Base-by-base conservation (phyloP, 2,797 vertebrate genomes). In the Cetoscarus ocellatus region DNA sequence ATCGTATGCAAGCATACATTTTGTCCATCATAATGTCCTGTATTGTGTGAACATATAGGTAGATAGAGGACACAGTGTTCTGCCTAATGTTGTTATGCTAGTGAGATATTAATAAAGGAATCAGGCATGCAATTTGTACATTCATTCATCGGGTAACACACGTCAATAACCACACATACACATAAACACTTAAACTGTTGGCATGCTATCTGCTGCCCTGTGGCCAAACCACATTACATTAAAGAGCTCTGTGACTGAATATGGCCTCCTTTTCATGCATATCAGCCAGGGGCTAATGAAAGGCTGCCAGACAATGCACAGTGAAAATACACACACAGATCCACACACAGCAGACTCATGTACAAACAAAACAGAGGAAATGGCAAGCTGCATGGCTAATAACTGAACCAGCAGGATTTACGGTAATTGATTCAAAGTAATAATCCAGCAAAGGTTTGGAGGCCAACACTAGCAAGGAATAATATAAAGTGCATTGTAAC, bases 241-340 rank as follows among this genome's bases (percentile, higher is more conserved):
- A 63, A 62, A 75, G 42, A 45, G 68, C 57, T 73, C 42, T 62
- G 72, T 45, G 67, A 77, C 52, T 58, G 45, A 48, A 53, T 55
- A 15, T 63, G 62, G 59, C 63, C 64, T 61, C 59, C 40, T 65
- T 74, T 82, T 79, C 55, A 70, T 49, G 58, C 60, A 73, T 43
- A 72, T 75, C 50, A 73, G 67, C 61, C 70, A 56, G 42, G 64
- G 57, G 61, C 61, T 66, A 70, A 75, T 62, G 67, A 77, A 71
- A 14, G 48, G 51, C 70, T 78, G 70, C 73, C 64, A 58, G 45
- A 64, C 62, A 53, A 57, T 54, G 39, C 50, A 59, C 39, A 58
- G 9, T 35, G 18, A 6, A 27, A 44, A 54, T 42, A 45, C 17
- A 60, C 10, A 61, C 72, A 54, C 50, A 48, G 45, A 56, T 44